A percentile compares a stretch with the other conserved stretches of the same genome.
These are phyloP conservation scores for Sebastes taczanowskii DNA, from an alignment of 2,797 vertebrate genomes.

Conservation along the genomic window DNA sequence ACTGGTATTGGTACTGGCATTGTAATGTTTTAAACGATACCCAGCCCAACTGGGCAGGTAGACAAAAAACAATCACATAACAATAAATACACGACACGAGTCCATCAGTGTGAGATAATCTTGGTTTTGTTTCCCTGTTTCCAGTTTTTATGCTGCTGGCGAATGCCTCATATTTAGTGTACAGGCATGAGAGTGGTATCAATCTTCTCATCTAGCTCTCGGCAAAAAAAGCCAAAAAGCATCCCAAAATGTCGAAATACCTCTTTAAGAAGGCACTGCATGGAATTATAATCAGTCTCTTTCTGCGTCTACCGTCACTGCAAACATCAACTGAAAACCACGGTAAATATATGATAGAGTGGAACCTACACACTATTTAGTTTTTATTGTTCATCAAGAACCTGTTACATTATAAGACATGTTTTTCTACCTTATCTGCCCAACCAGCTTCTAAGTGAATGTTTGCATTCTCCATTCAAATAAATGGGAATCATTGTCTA, in stretches of 20 bases:
- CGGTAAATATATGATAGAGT: constrained; percentile 8
- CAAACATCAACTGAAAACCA: constrained; percentile 39
- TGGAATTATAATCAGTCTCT: constrained; percentile 28
- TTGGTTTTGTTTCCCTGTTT: not conserved
- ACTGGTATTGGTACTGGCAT: no score
- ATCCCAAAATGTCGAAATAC: constrained; percentile 9
- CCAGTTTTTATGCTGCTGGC: not conserved
- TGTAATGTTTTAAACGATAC: no score
- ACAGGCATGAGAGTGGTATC: not conserved
- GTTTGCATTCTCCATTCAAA: not conserved
- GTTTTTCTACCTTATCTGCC: not conserved
- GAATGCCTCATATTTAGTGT: not conserved
- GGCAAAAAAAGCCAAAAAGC: not conserved
- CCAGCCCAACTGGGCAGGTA: no score
- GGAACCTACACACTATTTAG: not conserved
- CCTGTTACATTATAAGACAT: constrained; percentile 37
- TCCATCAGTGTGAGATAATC: no score
- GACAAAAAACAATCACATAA: no score
- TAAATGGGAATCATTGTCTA: not conserved
- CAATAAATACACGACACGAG: no score
- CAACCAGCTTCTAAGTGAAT: not conserved
- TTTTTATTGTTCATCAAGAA: constrained; percentile 45
- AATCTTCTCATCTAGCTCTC: not conserved
- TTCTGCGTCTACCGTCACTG: constrained; percentile 37
- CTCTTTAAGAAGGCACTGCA: constrained; percentile 49